Evolutionary conservation across 2,113 vertebrate genomes (phyloP).

Genomic region (Ochotona princeps): DNA sequence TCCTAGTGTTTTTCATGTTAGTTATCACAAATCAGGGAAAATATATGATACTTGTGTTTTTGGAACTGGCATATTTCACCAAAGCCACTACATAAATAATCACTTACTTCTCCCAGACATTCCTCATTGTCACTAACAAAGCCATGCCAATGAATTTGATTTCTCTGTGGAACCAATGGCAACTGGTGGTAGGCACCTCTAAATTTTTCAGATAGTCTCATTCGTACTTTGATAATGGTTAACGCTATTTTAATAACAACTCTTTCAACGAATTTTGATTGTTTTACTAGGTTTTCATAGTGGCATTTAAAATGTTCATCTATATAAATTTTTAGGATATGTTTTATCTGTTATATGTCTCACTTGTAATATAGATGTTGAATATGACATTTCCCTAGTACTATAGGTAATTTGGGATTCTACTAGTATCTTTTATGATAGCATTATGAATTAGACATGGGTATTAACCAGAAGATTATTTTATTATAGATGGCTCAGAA

Average conservation of each 20-base stretch:
- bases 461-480: constrained; percentile 24
- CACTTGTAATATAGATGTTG: background rate
- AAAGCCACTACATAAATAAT: background rate
- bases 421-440: constrained; percentile 38
- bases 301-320: background rate
- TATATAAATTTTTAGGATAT: background rate
- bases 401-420: background rate
- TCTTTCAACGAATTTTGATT: background rate
- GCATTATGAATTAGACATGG: background rate
- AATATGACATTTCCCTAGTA: constrained; percentile 24
- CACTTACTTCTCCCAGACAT: background rate
- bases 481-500: constrained; percentile 43
- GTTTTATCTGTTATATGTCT: constrained; percentile 8
- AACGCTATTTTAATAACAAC: constrained; percentile 12
- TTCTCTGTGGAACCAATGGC: background rate
- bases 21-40: no score
- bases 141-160: background rate
- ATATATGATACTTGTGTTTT: no score
- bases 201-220: background rate
- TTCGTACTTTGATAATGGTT: constrained; percentile 4
- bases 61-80: no score
- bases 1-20: no score
- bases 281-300: background rate
- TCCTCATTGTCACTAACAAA: background rate
- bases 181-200: background rate